These are phyloP conservation scores for Pituophis catenifer DNA, from an alignment of 2,113 vertebrate genomes.

Conservation along the genomic window DNA sequence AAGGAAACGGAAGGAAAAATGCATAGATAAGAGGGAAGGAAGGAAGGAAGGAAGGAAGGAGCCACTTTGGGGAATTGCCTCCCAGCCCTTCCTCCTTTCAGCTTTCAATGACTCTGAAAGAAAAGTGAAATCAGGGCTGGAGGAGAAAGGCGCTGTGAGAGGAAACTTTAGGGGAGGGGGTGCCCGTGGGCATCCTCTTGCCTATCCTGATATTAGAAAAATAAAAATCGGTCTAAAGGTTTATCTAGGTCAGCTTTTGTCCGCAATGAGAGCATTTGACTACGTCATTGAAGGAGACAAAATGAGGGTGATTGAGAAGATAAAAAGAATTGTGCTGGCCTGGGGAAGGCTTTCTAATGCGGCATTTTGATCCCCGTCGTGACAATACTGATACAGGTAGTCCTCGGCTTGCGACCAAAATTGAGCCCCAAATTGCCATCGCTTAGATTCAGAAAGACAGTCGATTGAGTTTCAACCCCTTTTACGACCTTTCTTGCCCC, in stretches of 20 bases:
- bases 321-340: no score
- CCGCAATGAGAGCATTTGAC: neutral
- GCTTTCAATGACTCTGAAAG: neutral
- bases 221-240: neutral
- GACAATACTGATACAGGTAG: neutral
- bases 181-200: neutral
- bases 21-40: fast-evolving
- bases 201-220: neutral
- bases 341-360: neutral
- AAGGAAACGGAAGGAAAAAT: no score
- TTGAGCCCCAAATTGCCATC: no score
- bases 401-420: neutral
- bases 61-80: neutral
- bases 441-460: no score
- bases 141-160: neutral
- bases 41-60: no score
- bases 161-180: neutral
- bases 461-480: neutral
- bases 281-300: neutral
- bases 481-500: no score
- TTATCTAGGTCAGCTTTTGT: neutral
- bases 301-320: neutral
- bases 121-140: neutral
- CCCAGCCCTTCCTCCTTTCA: neutral
- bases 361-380: neutral